Evolutionary conservation across 2,797 vertebrate species (phyloP).

Genomic region (Siniperca scherzeri): DNA sequence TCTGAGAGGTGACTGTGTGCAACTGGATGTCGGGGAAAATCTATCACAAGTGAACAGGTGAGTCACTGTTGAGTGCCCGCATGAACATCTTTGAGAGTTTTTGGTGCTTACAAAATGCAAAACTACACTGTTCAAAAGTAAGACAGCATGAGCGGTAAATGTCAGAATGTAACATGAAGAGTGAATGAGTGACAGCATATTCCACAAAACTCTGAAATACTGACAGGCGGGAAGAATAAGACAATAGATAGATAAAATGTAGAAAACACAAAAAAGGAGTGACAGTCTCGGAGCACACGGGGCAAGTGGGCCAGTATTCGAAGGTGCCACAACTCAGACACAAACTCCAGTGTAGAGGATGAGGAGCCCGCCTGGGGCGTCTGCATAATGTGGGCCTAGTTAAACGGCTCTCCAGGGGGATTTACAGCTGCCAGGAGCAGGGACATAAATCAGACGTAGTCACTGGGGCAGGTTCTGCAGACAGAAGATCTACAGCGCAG

Average conservation of each 20-base stretch:
- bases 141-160: not conserved
- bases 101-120: not conserved
- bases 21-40: slow-evolving; percentile 45
- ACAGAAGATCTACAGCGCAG: slow-evolving; percentile 54
- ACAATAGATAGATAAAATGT: not conserved
- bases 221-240: not conserved
- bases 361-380: slow-evolving; percentile 19
- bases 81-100: slow-evolving; percentile 17
- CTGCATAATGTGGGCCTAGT: slow-evolving; percentile 64
- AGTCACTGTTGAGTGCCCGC: slow-evolving; percentile 36
- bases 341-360: slow-evolving; percentile 27
- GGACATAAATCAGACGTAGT: slow-evolving; percentile 57
- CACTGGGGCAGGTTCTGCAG: slow-evolving; percentile 26
- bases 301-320: not conserved
- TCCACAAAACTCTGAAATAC: not conserved
- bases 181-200: not conserved
- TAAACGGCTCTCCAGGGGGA: slow-evolving; percentile 62
- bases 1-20: slow-evolving; percentile 59
- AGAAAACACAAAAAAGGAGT: slow-evolving; percentile 1
- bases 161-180: not conserved
- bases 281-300: not conserved
- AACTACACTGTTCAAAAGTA: slow-evolving; percentile 15
- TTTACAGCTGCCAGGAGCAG: slow-evolving; percentile 52
- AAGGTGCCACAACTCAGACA: slow-evolving; percentile 17
- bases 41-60: slow-evolving; percentile 46